Evolutionary conservation across 2,113 vertebrate species (phyloP).

Genomic region (Cephalopterus ornatus): DNA sequence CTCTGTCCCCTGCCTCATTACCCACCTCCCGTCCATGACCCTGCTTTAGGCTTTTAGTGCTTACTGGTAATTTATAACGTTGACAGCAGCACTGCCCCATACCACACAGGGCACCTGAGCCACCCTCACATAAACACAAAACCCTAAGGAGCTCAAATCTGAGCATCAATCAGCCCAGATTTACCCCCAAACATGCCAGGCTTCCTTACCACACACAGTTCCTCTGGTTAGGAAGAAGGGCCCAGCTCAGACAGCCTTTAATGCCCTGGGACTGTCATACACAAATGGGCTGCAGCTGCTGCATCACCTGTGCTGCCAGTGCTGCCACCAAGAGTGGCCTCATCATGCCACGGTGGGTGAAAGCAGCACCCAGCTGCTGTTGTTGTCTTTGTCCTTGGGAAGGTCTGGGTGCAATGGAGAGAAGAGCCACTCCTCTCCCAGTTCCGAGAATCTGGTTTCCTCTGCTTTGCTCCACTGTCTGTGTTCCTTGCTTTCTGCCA

Average conservation of each 20-base stretch:
- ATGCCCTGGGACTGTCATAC: not conserved
- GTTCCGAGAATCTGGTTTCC: not conserved
- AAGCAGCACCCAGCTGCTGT: not conserved
- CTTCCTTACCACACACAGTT: not conserved
- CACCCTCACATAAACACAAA: not conserved
- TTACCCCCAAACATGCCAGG: fast-evolving
- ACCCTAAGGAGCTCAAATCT: not conserved
- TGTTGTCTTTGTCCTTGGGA: not conserved
- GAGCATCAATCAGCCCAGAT: not conserved
- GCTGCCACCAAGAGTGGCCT: not conserved
- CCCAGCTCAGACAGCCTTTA: not conserved
- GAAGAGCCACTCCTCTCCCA: not conserved
- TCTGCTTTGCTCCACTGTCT: too few species aligned
- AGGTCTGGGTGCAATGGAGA: not conserved
- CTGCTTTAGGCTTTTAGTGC: not conserved
- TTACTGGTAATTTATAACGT: fast-evolving
- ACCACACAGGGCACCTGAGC: not conserved
- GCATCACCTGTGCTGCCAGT: not conserved
- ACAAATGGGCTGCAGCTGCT: not conserved
- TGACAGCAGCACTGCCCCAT: not conserved
- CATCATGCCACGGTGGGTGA: fast-evolving
- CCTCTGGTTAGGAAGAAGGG: fast-evolving
- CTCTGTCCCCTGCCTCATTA: not conserved
- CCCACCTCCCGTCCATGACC: not conserved
- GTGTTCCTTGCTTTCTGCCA: not conserved